Evolutionary conservation across 2,797 vertebrate species (phyloP), one percentile per base, ranked within the genome.

Genomic region (Sebastolobus alascanus): DNA sequence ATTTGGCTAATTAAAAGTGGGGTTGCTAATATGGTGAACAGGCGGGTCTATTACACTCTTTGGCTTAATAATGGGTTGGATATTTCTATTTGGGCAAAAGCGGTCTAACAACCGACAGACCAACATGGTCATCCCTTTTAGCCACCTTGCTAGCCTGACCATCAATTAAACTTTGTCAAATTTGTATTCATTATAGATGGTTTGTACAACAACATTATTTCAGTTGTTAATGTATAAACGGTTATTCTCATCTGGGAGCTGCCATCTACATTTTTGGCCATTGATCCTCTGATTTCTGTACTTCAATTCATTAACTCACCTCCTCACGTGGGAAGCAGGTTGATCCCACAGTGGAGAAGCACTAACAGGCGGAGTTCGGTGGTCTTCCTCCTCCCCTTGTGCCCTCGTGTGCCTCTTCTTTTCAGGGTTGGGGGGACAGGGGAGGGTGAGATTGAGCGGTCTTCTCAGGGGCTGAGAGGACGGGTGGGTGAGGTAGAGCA

Each of bases 401-500:
- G 64, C 79, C 11, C 80, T 67, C 0, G 8, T 4, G 18, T 8
- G 87, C 58, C 84, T 95, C 79, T 90, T 96, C 82, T 94, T 96
- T 8, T 95, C 95, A 18, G 93, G 82, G 52, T 96, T 96, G n/a
- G 95, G 95, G 68, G 96, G 95, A 68, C 96, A 98, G 27, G 97
- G 97, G 1, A 97, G 86, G 20, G 94, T 94, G 67, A 98, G 3
- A 2, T 87, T 94, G 74, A 97, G 68, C n/a, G 96, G 88, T 63
- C 90, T 93, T 50, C 94, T 96, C 79, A 97, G 96, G 38, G 88
- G 77, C 43, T 95, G 95, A 1, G 91, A 94, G 79, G 94, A 95
- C 10, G 96, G 96, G 58, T 97, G 97, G 40, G 93, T 92, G 56
- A 97, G 67, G 81, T 95, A 90, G 84, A 98, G 85, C 38, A 98